These are phyloP conservation scores for Ptychochromis oligacanthus DNA, from an alignment of 2,113 vertebrate genomes.

Conservation along the genomic window DNA sequence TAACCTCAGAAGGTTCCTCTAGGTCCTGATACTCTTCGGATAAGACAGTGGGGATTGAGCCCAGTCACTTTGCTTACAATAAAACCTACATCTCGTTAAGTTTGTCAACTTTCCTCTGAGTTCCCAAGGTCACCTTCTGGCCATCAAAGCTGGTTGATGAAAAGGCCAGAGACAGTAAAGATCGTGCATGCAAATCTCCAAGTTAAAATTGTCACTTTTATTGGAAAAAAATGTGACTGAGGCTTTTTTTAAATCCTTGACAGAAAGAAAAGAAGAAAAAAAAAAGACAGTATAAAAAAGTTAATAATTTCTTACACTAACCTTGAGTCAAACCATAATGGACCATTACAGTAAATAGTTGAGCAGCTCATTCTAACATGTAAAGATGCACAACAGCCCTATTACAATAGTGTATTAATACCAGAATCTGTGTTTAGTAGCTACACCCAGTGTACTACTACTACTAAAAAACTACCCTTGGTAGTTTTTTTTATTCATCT, in stretches of 20 bases:
- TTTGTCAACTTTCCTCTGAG: not conserved
- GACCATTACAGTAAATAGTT: not conserved
- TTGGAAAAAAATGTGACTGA: constrained; percentile 1
- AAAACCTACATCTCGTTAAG: constrained; percentile 4
- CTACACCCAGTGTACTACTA: not conserved
- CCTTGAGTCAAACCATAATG: not conserved
- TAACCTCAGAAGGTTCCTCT: constrained; percentile 17
- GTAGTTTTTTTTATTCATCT: constrained; percentile 4
- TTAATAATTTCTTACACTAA: constrained; percentile 47
- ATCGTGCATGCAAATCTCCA: not conserved
- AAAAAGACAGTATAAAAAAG: not conserved
- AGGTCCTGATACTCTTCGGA: constrained; percentile 7
- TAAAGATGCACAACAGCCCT: not conserved
- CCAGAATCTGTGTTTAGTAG: not conserved
- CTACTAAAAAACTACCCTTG: too few species aligned
- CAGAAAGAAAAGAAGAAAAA: not conserved
- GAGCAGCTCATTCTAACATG: not conserved
- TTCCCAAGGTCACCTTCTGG: not conserved
- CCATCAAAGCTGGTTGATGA: not conserved
- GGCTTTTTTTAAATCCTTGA: constrained; percentile 6
- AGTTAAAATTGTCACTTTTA: not conserved
- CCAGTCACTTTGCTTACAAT: constrained; percentile 13
- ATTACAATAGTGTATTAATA: not conserved
- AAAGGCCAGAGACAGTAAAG: not conserved
- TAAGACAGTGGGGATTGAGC: not conserved